A percentile compares a stretch with the other conserved stretches of the same genome.
Conservation (phyloP, 1,140 invertebrate genomes). For the Camponotus vicinus region DNA sequence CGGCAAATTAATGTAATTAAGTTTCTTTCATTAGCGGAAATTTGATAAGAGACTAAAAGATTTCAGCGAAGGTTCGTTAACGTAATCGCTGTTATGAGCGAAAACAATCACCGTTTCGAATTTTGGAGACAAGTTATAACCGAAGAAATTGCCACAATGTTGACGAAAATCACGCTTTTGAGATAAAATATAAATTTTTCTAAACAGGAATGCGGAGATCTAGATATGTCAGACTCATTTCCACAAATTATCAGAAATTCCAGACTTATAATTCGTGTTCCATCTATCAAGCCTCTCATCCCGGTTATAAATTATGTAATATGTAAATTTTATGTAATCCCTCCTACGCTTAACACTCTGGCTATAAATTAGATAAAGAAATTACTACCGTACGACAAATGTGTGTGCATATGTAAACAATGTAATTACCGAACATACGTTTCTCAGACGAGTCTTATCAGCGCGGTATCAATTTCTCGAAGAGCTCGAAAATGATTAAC, state of each 20-base stretch:
- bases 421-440: slow-evolving; percentile 22
- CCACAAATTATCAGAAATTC: neutral
- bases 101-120: neutral
- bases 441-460: slow-evolving; percentile 38
- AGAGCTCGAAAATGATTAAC: slow-evolving; percentile 21
- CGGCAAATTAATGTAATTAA: neutral
- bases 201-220: neutral
- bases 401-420: slow-evolving; percentile 12
- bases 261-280: neutral
- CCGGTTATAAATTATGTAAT: slow-evolving; percentile 33
- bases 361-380: slow-evolving; percentile 56
- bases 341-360: neutral
- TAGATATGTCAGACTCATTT: too few relatives aligned
- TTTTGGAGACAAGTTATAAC: neutral
- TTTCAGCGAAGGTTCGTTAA: neutral
- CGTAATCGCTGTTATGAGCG: neutral
- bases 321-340: slow-evolving; percentile 42
- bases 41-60: neutral
- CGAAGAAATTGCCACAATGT: neutral
- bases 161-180: neutral
- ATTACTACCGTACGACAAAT: slow-evolving; percentile 30
- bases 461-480: neutral
- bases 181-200: neutral
- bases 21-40: neutral
- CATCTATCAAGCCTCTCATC: neutral